Conservation (phyloP, 1,140 invertebrate species). For the Neodiprion lecontei region DNA sequence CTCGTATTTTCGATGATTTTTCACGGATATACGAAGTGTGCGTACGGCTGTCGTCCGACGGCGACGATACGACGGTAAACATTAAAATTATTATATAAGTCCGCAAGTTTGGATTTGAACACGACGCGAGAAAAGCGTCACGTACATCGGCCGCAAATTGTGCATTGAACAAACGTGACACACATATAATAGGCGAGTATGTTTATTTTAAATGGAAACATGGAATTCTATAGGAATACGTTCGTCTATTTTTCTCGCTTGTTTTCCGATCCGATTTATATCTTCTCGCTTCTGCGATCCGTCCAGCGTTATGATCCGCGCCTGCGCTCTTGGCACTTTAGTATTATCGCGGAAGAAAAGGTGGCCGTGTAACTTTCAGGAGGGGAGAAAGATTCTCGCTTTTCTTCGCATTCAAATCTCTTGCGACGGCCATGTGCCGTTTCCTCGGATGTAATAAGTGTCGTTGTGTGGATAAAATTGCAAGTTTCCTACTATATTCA, state of each 20-base stretch:
- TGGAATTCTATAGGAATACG: background rate
- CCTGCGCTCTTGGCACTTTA: background rate
- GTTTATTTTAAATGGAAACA: background rate
- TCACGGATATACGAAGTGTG: too few species aligned
- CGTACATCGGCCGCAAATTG: slow-evolving; percentile 1
- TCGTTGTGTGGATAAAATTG: background rate
- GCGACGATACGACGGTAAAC: background rate
- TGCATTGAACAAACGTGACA: background rate
- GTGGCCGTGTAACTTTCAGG: background rate
- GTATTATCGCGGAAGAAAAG: background rate
- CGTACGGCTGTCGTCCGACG: background rate
- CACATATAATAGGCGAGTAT: background rate
- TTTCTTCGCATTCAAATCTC: slow-evolving; percentile 62
- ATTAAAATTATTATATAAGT: slow-evolving; percentile 4
- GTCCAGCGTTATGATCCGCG: background rate
- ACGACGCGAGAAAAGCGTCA: background rate
- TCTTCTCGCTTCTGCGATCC: too few species aligned
- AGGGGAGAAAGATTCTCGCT: slow-evolving; percentile 49
- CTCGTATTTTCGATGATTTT: too few species aligned
- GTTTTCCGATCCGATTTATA: too few species aligned
- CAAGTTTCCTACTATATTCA: too few species aligned
- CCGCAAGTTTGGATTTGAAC: background rate
- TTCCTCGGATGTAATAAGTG: background rate
- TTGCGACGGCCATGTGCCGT: slow-evolving; percentile 17
- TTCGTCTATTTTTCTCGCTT: background rate